Evolutionary conservation across 1,140 invertebrate species (phyloP).

Genomic region (Spodoptera litura): DNA sequence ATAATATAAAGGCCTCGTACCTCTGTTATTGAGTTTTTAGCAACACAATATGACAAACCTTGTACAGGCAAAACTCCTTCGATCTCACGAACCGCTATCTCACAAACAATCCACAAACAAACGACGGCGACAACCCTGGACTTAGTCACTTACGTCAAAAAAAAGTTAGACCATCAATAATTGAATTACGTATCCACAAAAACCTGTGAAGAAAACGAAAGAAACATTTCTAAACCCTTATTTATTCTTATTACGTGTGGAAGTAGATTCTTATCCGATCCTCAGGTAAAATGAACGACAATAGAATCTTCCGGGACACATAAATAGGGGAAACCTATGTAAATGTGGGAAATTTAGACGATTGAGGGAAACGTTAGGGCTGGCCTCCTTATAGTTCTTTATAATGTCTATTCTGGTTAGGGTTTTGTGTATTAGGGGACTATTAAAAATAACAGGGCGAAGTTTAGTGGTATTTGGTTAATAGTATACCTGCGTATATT

Average conservation of each 20-base stretch:
- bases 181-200: background rate
- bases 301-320: constrained; percentile 44
- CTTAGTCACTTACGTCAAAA: too few species aligned
- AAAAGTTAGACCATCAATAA: background rate
- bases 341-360: constrained; percentile 36
- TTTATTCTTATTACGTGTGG: constrained; percentile 43
- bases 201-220: constrained; percentile 13
- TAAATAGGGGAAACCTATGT: constrained; percentile 39
- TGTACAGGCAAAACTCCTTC: too few species aligned
- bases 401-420: constrained; percentile 21
- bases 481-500: too few species aligned
- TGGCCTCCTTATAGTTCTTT: constrained; percentile 6
- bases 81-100: too few species aligned
- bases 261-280: constrained; percentile 45
- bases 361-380: constrained; percentile 15
- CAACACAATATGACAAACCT: too few species aligned
- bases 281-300: constrained; percentile 42
- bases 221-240: constrained; percentile 25
- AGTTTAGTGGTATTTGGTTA: too few species aligned
- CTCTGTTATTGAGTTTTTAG: too few species aligned
- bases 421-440: background rate
- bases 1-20: too few species aligned
- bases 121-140: too few species aligned
- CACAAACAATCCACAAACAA: too few species aligned
- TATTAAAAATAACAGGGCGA: too few species aligned